Evolutionary conservation across 2,113 vertebrate species (phyloP).

Genomic region (Emydura subglobosa): DNA sequence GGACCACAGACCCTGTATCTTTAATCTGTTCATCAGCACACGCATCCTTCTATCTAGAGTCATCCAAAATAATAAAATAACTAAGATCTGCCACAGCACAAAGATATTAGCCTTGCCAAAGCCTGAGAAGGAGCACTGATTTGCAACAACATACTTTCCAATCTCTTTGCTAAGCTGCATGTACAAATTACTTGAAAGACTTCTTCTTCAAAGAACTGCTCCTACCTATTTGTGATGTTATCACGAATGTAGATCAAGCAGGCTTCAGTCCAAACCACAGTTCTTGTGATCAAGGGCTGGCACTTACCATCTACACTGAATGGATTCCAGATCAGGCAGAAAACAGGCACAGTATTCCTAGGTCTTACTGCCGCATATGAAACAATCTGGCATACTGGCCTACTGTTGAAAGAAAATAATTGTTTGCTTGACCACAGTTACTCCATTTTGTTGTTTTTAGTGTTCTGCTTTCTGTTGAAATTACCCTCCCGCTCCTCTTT

Average conservation of each 20-base stretch:
- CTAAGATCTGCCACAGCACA: background rate
- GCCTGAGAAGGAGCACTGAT: background rate
- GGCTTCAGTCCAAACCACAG: background rate
- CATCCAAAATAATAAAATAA: background rate
- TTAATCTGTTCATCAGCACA: no score
- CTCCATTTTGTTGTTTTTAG: no score
- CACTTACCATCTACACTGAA: background rate
- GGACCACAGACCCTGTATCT: no score
- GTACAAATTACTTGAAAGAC: background rate
- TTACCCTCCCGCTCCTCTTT: no score
- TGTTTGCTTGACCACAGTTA: no score
- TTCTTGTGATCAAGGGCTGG: background rate
- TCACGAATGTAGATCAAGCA: background rate
- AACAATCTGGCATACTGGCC: background rate
- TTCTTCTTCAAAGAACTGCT: background rate
- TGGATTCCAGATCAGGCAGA: background rate
- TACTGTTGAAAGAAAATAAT: background rate
- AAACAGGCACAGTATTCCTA: background rate
- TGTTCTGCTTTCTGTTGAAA: no score
- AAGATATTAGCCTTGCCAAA: background rate
- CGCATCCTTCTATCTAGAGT: background rate
- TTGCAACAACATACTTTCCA: background rate
- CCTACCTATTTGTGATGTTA: no score
- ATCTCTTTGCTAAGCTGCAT: background rate
- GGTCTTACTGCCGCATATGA: background rate